Percentiles rank a stretch among this genome's conserved stretches.
These are phyloP conservation scores for Periophthalmus modestus DNA, from an alignment of 2,113 vertebrate species.

Conservation along the genomic window DNA sequence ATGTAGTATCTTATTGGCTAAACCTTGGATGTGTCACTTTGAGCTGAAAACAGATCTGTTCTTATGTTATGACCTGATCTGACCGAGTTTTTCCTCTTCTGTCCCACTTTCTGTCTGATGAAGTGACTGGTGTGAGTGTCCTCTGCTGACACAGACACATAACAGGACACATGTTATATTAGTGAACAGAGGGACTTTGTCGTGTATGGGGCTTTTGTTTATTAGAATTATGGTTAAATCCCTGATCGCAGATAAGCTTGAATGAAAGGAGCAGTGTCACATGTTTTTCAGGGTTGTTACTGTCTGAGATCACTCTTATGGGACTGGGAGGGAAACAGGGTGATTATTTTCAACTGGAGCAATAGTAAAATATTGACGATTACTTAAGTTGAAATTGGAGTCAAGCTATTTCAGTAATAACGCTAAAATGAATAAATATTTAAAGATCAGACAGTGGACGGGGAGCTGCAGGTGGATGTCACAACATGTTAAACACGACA, in stretches of 20 bases:
- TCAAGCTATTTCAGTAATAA: too few relatives aligned
- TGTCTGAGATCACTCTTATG: neutral
- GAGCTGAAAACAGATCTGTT: neutral
- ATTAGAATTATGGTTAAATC: neutral
- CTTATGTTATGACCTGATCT: neutral
- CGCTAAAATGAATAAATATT: too few relatives aligned
- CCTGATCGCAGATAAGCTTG: neutral
- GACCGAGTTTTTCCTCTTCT: neutral
- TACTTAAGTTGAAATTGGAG: too few relatives aligned
- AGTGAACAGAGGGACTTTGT: neutral
- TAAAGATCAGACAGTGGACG: too few relatives aligned
- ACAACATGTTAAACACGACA: too few relatives aligned
- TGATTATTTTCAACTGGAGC: neutral
- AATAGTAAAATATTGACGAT: too few relatives aligned
- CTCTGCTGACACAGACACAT: neutral
- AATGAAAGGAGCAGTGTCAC: conserved; percentile 2
- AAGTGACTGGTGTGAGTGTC: neutral
- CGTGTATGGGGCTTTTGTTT: neutral
- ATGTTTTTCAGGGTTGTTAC: conserved; percentile 6
- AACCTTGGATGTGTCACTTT: neutral
- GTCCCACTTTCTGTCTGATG: neutral
- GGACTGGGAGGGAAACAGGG: neutral
- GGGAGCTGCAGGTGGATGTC: too few relatives aligned
- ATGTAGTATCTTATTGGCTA: neutral
- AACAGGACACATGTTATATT: neutral